phyloP scores from a whole-genome alignment of 1,140 invertebrate genomes.

The Sminthurinus signatus region DNA sequence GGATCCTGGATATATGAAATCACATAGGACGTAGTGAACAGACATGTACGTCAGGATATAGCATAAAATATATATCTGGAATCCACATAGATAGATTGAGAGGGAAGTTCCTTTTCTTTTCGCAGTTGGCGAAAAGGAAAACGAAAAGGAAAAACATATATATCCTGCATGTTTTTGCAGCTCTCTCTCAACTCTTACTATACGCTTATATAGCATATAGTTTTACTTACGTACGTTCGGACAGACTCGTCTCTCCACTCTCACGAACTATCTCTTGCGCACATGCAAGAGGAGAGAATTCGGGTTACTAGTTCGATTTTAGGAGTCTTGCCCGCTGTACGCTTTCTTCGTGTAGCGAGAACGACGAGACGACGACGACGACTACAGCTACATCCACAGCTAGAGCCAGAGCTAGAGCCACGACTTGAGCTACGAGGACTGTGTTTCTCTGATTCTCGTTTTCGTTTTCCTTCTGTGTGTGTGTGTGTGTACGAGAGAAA shows the following conservation, averaged over 20 bases:
- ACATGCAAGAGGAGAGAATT: neutral
- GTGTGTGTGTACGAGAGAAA: neutral
- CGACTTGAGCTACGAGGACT: neutral
- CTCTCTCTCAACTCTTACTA: no score
- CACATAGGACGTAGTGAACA: no score
- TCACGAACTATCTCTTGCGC: conserved; percentile 8
- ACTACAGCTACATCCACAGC: neutral
- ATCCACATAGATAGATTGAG: no score
- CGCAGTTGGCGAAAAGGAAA: no score
- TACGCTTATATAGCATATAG: no score
- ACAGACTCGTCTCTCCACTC: neutral
- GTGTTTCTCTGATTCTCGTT: neutral
- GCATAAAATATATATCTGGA: no score
- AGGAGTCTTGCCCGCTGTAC: neutral
- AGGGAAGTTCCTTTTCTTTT: no score
- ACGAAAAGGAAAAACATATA: no score
- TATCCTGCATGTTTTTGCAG: no score
- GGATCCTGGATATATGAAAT: no score
- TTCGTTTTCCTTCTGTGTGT: neutral
- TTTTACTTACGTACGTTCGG: no score
- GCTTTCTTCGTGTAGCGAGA: neutral
- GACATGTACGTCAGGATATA: no score
- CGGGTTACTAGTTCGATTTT: conserved; percentile 18
- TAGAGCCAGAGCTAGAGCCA: neutral
- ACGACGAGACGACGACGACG: neutral